Evolutionary conservation across 2,797 vertebrate species (phyloP).

Genomic region (Hyperoplus immaculatus): DNA sequence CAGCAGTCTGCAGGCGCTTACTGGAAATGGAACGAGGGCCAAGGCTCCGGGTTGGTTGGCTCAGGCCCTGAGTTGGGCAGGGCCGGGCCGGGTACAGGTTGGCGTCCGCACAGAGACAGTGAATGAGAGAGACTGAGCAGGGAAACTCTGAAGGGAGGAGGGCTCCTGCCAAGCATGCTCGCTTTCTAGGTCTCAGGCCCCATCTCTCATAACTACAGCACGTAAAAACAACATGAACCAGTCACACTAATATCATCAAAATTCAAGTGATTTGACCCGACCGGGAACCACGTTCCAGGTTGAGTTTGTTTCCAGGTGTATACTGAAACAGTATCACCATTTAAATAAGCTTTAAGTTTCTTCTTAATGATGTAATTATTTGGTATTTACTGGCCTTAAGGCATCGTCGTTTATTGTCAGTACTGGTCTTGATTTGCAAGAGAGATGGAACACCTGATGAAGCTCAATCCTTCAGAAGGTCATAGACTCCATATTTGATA

Average conservation of each 20-base stretch:
- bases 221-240: constrained; percentile 32
- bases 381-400: background rate
- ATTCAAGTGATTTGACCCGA: constrained; percentile 13
- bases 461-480: background rate
- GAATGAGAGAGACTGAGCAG: constrained; percentile 76
- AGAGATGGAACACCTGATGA: background rate
- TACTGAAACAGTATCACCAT: background rate
- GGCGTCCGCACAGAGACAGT: constrained; percentile 78
- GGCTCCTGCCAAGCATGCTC: constrained; percentile 60
- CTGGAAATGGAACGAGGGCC: constrained; percentile 85
- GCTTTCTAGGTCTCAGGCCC: constrained; percentile 56
- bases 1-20: constrained; percentile 87
- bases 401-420: background rate
- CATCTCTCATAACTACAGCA: constrained; percentile 61
- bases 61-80: constrained; percentile 46
- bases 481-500: background rate
- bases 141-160: constrained; percentile 44
- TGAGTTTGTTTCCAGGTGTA: background rate
- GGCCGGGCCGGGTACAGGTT: constrained; percentile 73
- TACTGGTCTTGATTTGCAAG: background rate
- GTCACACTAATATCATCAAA: constrained; percentile 25
- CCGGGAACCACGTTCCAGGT: background rate
- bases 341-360: background rate
- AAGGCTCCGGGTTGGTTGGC: constrained; percentile 67
- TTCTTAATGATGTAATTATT: background rate